Evolutionary conservation across 2,113 vertebrate species (phyloP).

Genomic region (Microtus ochrogaster): DNA sequence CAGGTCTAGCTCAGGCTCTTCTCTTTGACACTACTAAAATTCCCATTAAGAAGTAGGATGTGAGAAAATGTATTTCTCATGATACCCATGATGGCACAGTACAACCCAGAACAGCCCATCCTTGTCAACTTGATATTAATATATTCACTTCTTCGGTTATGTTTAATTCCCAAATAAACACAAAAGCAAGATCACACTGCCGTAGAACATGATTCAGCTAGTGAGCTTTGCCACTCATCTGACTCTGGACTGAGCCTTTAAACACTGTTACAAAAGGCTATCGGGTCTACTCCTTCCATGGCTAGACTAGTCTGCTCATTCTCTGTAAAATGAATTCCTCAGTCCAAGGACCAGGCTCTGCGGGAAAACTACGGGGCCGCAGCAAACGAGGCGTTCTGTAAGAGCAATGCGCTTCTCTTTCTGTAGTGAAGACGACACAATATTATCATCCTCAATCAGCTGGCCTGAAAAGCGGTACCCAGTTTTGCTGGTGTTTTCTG

Average conservation of each 20-base stretch:
- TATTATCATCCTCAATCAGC: conserved; percentile 21
- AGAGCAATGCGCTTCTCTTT: background rate
- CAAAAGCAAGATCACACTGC: background rate
- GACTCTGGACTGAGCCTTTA: conserved; percentile 23
- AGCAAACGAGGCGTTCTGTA: background rate
- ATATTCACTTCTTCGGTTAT: background rate
- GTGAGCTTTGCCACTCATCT: background rate
- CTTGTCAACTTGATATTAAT: background rate
- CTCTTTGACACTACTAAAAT: background rate
- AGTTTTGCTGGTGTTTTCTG: background rate
- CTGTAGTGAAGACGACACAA: background rate
- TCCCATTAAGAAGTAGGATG: background rate
- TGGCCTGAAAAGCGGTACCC: background rate
- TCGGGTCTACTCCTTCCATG: conserved; percentile 1
- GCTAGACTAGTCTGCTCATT: background rate
- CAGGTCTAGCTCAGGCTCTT: conserved; percentile 11
- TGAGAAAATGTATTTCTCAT: conserved; percentile 11
- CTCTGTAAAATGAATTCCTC: conserved; percentile 43
- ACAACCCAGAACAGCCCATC: background rate
- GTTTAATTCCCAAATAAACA: conserved; percentile 47
- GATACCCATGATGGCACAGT: conserved; percentile 22
- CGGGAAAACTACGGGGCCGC: background rate
- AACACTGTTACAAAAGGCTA: conserved; percentile 18
- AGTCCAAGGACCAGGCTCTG: background rate
- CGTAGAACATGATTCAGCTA: background rate